Conservation (phyloP, 2,113 vertebrate genomes). For the Pseudorectes ferrugineus region DNA sequence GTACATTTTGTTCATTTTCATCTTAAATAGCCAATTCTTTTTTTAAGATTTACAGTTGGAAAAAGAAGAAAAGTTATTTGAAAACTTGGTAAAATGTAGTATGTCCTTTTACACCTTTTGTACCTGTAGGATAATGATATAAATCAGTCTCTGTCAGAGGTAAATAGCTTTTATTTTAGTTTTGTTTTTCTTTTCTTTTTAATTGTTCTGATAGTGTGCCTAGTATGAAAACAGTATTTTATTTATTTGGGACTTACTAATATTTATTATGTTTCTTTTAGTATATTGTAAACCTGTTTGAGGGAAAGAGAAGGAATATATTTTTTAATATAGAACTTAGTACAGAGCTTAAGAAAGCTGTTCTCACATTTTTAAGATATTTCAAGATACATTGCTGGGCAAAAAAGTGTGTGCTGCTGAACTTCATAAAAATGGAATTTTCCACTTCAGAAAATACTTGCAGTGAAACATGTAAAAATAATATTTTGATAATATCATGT, state of each 20-base stretch:
- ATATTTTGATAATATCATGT: not conserved
- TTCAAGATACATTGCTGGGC: not conserved
- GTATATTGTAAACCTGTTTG: not conserved
- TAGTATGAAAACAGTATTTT: not conserved
- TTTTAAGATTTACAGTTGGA: not conserved
- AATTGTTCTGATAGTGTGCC: not conserved
- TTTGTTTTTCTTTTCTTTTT: not conserved
- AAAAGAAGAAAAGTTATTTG: not conserved
- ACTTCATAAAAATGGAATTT: not conserved
- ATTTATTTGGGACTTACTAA: not conserved
- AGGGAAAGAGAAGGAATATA: not conserved
- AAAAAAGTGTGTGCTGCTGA: not conserved
- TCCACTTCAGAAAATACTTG: not conserved
- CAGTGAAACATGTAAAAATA: not conserved
- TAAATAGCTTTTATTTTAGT: not conserved
- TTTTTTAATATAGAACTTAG: not conserved
- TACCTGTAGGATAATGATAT: not conserved
- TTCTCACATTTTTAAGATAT: not conserved
- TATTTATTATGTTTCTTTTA: not conserved
- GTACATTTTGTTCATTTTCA: slow-evolving; percentile 53
- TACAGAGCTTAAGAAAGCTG: not conserved
- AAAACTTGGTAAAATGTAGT: not conserved
- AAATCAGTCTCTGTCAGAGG: not conserved
- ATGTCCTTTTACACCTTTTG: not conserved
- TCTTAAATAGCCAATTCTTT: slow-evolving; percentile 26